Evolutionary conservation across 2,113 vertebrate species (phyloP).

Genomic region (Harpagus bidentatus): DNA sequence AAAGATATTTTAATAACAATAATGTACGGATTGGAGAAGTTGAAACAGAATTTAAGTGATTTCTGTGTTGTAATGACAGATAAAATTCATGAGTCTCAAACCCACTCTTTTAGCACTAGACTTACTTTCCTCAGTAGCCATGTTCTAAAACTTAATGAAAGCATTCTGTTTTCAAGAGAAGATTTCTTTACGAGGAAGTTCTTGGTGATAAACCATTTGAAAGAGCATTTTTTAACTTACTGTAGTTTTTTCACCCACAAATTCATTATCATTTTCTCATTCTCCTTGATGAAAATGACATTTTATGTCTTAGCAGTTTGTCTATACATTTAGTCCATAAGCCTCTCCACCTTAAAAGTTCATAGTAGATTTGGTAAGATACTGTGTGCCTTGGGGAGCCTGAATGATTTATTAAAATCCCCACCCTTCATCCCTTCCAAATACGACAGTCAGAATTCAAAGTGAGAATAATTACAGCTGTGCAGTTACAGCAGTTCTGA

Average conservation of each 20-base stretch:
- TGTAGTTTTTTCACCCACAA: background rate
- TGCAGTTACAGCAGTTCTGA: constrained; percentile 47
- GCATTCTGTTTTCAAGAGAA: background rate
- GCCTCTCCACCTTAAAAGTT: constrained; percentile 38
- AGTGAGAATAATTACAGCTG: constrained; percentile 63
- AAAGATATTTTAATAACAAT: background rate
- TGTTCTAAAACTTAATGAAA: background rate
- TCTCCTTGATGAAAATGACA: background rate
- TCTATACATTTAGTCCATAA: constrained; percentile 20
- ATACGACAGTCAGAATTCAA: constrained; percentile 60
- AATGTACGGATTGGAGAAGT: background rate
- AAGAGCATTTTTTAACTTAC: background rate
- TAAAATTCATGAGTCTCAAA: background rate
- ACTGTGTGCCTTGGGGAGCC: background rate
- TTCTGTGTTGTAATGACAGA: background rate
- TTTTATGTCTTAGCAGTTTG: constrained; percentile 23
- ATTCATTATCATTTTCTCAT: background rate
- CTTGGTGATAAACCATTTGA: background rate
- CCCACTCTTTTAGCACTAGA: background rate
- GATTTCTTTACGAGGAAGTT: background rate
- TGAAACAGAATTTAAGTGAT: background rate
- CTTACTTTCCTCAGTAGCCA: background rate
- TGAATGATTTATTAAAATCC: constrained; percentile 53
- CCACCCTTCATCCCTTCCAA: constrained; percentile 45
- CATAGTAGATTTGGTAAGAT: background rate